A percentile compares a stretch with the other conserved stretches of the same genome.
Evolutionary conservation across 64 coral and sea anemone genomes (phyloP).

Genomic region (Anthopleura sola): DNA sequence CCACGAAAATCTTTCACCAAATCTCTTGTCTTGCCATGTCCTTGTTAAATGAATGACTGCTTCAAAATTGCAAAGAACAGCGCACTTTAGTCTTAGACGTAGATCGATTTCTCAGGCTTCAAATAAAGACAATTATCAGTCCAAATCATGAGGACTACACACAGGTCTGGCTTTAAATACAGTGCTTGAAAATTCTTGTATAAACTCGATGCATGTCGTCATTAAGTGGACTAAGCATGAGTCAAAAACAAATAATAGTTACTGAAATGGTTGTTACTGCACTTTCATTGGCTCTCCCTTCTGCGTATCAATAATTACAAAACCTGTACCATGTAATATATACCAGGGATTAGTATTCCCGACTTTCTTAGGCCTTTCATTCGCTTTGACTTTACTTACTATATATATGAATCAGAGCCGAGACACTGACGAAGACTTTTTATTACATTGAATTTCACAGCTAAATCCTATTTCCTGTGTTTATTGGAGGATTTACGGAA

Average conservation of each 20-base stretch:
- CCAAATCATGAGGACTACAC: neutral
- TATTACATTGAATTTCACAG: neutral
- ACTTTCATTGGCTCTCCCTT: neutral
- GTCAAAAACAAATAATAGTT: neutral
- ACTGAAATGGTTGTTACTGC: neutral
- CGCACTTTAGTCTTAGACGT: neutral
- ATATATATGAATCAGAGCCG: neutral
- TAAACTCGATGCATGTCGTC: neutral
- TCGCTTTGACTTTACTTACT: neutral
- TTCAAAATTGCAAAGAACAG: neutral
- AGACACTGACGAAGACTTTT: neutral
- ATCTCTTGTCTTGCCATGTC: neutral
- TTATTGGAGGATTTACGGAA: conserved; percentile 11
- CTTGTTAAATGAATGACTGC: neutral
- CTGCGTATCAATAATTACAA: neutral
- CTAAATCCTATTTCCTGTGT: conserved; percentile 6
- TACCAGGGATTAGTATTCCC: too few relatives aligned
- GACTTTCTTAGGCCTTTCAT: too few relatives aligned
- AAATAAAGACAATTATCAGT: neutral
- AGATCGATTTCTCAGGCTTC: neutral
- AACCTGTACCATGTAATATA: too few relatives aligned
- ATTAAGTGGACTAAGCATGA: neutral
- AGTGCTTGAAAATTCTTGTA: neutral
- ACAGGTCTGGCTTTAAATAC: neutral
- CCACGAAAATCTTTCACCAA: neutral